Base-by-base conservation (phyloP, 1,140 invertebrate species). In the Calephelis nemesis region DNA sequence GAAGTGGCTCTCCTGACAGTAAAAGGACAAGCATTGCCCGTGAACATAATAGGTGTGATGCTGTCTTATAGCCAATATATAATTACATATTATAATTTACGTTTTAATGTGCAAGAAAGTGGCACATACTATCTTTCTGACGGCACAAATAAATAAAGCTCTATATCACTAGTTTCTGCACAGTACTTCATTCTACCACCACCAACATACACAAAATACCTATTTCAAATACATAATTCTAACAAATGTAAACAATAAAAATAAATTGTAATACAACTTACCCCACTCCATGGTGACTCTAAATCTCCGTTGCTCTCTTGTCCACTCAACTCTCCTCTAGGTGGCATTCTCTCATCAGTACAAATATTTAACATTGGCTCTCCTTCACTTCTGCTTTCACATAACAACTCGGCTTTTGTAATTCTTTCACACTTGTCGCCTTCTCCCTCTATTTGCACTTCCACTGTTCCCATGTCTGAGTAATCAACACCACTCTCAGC, bases 291-390 rank as follows among this genome's bases (percentile, higher is more conserved):
- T 7, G 93, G 88, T 65, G 93, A 93, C 45, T 94, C 95, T 72
- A 95, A 95, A 78, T 95, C 95, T 10, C 95, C 96, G 78, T 96
- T 95, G 87, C 96, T 97, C 72, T 97, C 96, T 82, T 96, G 96
- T 42, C 95, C 96, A 6, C 96, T 96, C 10, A 97, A 91, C 88
- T 97, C 96, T 7, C 96, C 96, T 72, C 95, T 93, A 0, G 96
- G 94, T 47, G 96, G 96, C 96, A 97, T 97, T 64, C 94, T 94
- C 83, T 97, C 96, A 79, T 97, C 96, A 0, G 96, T 95, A 73
- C 95, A 94, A 75, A 97, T 97, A 78, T 97, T 95, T 47, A 96
- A 84, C 19, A 94, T 92, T 52, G 93, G 92, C 63, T 94, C 93
- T 62, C 94, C 93, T 64, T 94, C 93, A 65, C 94, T 93, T 15